These are phyloP conservation scores for Epinephelus awoara DNA, from an alignment of 2,797 vertebrate species.

Conservation along the genomic window DNA sequence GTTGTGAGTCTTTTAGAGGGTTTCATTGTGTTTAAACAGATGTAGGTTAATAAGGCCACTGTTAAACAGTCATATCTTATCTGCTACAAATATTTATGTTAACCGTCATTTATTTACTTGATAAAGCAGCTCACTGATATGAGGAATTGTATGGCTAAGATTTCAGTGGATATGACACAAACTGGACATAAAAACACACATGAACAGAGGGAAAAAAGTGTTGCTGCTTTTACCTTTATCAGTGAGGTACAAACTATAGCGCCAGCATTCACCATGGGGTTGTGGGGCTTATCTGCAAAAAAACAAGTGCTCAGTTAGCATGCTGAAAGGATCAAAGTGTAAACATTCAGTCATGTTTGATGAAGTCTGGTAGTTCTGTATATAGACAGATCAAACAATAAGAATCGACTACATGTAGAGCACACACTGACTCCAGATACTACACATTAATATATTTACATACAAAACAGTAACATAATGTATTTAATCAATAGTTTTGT, in stretches of 20 bases:
- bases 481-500: not conserved
- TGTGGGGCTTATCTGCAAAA: slow-evolving; percentile 96
- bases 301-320: slow-evolving; percentile 45
- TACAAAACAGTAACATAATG: not conserved
- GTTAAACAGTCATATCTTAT: slow-evolving; percentile 35
- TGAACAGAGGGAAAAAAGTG: not conserved
- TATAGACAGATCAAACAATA: slow-evolving; percentile 48
- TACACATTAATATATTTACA: not conserved
- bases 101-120: slow-evolving; percentile 14
- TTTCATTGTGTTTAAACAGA: slow-evolving; percentile 32
- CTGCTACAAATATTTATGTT: slow-evolving; percentile 26
- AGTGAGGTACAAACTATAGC: slow-evolving; percentile 98
- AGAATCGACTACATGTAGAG: slow-evolving; percentile 5
- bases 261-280: slow-evolving; percentile 99
- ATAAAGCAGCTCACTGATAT: slow-evolving; percentile 49
- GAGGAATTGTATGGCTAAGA: slow-evolving; percentile 1
- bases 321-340: slow-evolving; percentile 13
- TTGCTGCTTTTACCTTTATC: slow-evolving; percentile 92
- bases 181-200: slow-evolving; percentile 33
- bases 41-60: slow-evolving; percentile 9
- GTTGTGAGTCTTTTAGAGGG: not conserved
- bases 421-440: slow-evolving; percentile 35
- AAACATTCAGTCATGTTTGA: not conserved
- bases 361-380: not conserved
- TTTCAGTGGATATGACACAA: slow-evolving; percentile 40